Evolutionary conservation across 2,113 vertebrate species (phyloP), one percentile per base, ranked within the genome.

Genomic region (Empidonax alnorum): DNA sequence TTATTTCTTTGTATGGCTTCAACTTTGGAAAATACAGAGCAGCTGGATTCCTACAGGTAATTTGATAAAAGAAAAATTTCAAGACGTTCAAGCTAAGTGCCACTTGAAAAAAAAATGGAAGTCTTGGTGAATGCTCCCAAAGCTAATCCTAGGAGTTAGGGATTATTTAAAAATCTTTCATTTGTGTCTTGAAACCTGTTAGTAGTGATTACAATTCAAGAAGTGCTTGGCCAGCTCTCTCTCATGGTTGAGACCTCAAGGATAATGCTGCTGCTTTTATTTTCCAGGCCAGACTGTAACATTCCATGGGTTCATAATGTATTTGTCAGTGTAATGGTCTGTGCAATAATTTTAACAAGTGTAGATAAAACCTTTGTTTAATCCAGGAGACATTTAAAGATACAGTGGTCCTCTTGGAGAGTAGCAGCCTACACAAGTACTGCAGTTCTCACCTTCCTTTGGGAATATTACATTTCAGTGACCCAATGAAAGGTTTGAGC

Each of bases 281-380:
- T 96, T 96, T 93, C 71, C 92, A 87, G 67, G 84, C 84, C 86
- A 89, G 74, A 71, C 90, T 95, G 35, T 90, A 93, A 94, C 94
- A 95, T 97, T 97, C 96, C 95, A 71, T 80, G 71, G 84, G 71
- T 93, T 91, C 93, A 80, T 92, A 65, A 61, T 89, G 90, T 96
- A 94, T 93, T 96, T 97, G 84, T 96, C 87, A 87, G 67, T 97
- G 95, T 97, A 94, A 93, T 91, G 89, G 84, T 89, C 94, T 84
- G 97, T 97, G 96, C 94, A 96, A 94, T 97, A 97, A 96, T 75
- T 94, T 94, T 93, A 94, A 95, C 67, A 39, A 92, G 33, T 93
- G 90, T 96, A 89, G 90, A 80, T 95, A 72, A 94, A 96, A 47
- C 59, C 68, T 96, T 81, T 95, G 84, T 89, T 94, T 77, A 90